These are phyloP conservation scores for Dasyornis broadbenti DNA, from an alignment of 2,113 vertebrate genomes.

Conservation along the genomic window DNA sequence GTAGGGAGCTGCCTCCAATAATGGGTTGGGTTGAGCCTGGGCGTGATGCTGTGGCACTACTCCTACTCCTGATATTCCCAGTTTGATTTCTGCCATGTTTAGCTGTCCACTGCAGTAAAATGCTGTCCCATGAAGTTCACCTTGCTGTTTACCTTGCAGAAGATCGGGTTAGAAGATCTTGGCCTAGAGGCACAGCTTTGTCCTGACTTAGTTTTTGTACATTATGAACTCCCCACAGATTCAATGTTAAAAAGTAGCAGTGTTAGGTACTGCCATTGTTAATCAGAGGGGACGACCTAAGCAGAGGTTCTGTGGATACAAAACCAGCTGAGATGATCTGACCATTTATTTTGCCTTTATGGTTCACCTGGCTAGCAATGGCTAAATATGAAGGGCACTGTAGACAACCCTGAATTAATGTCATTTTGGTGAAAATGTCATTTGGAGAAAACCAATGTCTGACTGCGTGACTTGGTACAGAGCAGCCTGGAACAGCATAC, in stretches of 20 bases:
- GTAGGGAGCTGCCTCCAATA: conserved; percentile 54
- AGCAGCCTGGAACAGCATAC: neutral
- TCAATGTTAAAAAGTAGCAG: neutral
- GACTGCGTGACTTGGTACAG: neutral
- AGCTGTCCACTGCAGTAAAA: neutral
- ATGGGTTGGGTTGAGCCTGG: rapidly evolving
- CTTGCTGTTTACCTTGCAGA: neutral
- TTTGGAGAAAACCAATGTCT: neutral
- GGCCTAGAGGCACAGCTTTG: neutral
- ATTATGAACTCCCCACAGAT: neutral
- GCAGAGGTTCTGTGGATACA: neutral
- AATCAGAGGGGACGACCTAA: neutral
- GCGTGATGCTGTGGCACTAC: neutral
- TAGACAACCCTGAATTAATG: neutral
- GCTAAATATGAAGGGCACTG: neutral
- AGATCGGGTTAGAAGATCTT: neutral
- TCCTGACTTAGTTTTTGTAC: neutral
- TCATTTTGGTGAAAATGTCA: neutral
- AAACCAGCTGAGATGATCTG: neutral
- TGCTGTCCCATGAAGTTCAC: neutral
- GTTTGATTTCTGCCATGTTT: neutral
- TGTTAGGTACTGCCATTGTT: neutral
- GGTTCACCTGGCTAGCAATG: neutral
- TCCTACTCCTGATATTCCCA: neutral
- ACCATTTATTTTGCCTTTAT: neutral